Percentiles rank a stretch among this genome's conserved stretches.
Conservation (phyloP, 2,113 vertebrate species). For the Anthoscopus minutus region DNA sequence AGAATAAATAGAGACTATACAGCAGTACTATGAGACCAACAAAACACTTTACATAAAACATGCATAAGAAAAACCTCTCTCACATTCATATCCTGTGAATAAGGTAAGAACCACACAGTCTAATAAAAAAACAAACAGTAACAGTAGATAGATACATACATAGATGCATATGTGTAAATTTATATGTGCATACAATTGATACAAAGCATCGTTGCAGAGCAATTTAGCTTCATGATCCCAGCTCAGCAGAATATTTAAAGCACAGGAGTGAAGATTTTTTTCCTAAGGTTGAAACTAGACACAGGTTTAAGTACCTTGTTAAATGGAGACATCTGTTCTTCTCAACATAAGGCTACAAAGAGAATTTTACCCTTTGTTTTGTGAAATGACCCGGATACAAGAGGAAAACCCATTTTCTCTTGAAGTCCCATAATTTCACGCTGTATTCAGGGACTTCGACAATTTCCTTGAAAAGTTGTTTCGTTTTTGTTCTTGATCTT, state of each 20-base stretch:
- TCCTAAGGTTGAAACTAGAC: neutral
- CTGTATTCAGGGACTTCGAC: constrained; percentile 2
- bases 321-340: neutral
- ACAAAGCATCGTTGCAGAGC: neutral
- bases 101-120: neutral
- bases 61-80: neutral
- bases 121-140: neutral
- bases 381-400: neutral
- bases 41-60: neutral
- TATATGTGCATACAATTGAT: neutral
- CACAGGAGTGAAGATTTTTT: neutral
- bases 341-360: neutral
- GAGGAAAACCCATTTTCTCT: neutral
- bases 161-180: rapidly evolving
- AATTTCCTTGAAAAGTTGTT: constrained; percentile 10
- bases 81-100: neutral
- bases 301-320: constrained; percentile 11
- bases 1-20: neutral
- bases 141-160: neutral
- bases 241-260: neutral
- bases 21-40: neutral
- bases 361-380: neutral
- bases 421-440: constrained; percentile 2
- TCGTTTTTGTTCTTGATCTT: constrained; percentile 19
- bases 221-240: neutral